Percentiles rank a stretch among this genome's conserved stretches.
These are phyloP conservation scores for Enteromius mattozi DNA, from an alignment of 2,797 vertebrate species.

Conservation along the genomic window DNA sequence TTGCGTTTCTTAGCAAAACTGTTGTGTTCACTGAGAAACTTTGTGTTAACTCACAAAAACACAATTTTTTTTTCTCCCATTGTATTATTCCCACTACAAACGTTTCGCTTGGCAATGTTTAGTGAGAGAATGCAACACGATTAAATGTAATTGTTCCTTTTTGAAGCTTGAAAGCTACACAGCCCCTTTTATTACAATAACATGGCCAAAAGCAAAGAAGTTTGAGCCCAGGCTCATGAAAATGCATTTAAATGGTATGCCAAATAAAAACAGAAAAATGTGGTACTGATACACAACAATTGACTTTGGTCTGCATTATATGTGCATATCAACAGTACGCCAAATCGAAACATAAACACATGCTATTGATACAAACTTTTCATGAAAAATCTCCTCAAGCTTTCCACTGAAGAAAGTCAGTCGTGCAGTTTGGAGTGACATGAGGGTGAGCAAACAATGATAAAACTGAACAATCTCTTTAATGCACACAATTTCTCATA, in stretches of 20 bases:
- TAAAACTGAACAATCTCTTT: not conserved
- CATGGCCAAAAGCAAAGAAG: not conserved
- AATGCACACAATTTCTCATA: not conserved
- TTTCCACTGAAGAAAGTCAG: not conserved
- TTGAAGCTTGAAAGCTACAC: not conserved
- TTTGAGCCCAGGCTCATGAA: too few species aligned
- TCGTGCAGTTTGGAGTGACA: not conserved
- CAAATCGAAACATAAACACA: too few species aligned
- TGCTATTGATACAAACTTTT: too few species aligned
- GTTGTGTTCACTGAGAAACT: not conserved
- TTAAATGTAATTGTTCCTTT: not conserved
- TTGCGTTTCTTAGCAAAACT: not conserved
- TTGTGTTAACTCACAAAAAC: not conserved
- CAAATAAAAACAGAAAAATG: too few species aligned
- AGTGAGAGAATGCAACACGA: not conserved
- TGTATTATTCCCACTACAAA: not conserved
- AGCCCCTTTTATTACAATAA: not conserved
- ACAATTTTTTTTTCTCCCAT: not conserved
- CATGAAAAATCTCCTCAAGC: not conserved
- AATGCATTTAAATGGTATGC: too few species aligned
- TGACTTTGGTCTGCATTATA: too few species aligned
- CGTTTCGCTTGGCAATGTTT: not conserved
- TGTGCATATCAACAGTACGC: too few species aligned
- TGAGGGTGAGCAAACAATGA: not conserved
- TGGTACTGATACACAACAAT: too few species aligned